Percentiles rank a stretch among this genome's conserved stretches.
These are phyloP conservation scores for Danio jaintianensis DNA, from an alignment of 2,797 vertebrate genomes.

Conservation along the genomic window DNA sequence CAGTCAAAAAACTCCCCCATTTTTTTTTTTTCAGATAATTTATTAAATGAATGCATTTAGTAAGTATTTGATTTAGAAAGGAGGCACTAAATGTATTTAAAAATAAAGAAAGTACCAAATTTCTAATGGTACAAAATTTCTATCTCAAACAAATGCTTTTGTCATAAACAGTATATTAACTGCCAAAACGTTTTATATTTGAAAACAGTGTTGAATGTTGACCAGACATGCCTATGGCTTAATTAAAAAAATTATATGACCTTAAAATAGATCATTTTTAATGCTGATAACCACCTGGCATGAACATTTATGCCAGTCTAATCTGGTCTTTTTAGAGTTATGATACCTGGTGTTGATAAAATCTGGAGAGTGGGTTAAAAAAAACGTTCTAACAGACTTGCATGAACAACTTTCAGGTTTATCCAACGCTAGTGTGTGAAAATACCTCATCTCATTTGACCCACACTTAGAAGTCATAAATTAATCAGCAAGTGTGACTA, in stretches of 20 bases:
- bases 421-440: constrained; percentile 1
- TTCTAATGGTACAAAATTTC: background rate
- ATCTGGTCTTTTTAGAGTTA: constrained; percentile 8
- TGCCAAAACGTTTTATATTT: too few relatives aligned
- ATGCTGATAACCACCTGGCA: too few relatives aligned
- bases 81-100: background rate
- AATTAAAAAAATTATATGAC: background rate
- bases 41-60: background rate
- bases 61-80: background rate
- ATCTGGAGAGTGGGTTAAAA: background rate
- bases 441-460: constrained; percentile 24
- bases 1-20: too few relatives aligned
- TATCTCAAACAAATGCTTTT: background rate
- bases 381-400: background rate
- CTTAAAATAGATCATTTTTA: background rate
- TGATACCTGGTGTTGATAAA: background rate
- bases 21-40: too few relatives aligned
- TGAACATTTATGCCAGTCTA: background rate
- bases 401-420: background rate
- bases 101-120: background rate
- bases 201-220: too few relatives aligned
- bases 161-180: background rate
- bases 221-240: background rate
- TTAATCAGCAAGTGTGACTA: background rate
- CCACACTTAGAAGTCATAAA: constrained; percentile 14